phyloP scores from a whole-genome alignment of 2,888 invertebrate species.

The Drosophila mimica region DNA sequence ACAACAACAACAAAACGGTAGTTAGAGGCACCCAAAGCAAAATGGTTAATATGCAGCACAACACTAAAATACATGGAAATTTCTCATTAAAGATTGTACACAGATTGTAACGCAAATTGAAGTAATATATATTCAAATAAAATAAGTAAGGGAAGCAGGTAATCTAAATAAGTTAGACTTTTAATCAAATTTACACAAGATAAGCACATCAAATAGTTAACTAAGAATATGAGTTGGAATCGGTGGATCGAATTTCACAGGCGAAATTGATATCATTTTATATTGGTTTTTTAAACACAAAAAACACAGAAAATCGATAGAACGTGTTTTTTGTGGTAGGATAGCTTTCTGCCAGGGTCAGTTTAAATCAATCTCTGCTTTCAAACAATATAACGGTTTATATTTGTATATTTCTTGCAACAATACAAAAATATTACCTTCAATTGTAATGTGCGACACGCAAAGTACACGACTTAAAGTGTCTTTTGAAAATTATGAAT shows the following conservation, averaged over 20 bases:
- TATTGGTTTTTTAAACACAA: neutral
- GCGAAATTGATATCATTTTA: neutral
- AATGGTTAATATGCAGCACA: constrained; percentile 30
- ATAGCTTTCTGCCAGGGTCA: neutral
- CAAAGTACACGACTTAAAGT: constrained; percentile 3
- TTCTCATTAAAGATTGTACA: neutral
- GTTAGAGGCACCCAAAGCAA: constrained; percentile 5
- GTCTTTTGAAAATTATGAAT: constrained; percentile 51
- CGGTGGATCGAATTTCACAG: neutral
- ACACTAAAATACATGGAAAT: constrained; percentile 2
- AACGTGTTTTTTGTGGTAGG: neutral
- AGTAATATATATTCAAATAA: neutral
- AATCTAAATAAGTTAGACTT: neutral
- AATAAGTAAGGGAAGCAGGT: neutral
- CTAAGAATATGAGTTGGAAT: neutral
- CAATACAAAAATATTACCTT: neutral
- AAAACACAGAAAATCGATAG: neutral
- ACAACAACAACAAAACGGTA: constrained; percentile 43
- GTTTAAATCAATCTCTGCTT: neutral
- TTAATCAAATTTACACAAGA: neutral
- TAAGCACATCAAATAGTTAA: neutral
- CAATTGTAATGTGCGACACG: constrained; percentile 1
- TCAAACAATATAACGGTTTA: neutral
- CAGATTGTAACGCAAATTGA: neutral
- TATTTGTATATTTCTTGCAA: fast-evolving